Percentiles rank a stretch among this genome's conserved stretches.
Conservation (phyloP, 2,113 vertebrate genomes). For the Monarcha castaneiventris region DNA sequence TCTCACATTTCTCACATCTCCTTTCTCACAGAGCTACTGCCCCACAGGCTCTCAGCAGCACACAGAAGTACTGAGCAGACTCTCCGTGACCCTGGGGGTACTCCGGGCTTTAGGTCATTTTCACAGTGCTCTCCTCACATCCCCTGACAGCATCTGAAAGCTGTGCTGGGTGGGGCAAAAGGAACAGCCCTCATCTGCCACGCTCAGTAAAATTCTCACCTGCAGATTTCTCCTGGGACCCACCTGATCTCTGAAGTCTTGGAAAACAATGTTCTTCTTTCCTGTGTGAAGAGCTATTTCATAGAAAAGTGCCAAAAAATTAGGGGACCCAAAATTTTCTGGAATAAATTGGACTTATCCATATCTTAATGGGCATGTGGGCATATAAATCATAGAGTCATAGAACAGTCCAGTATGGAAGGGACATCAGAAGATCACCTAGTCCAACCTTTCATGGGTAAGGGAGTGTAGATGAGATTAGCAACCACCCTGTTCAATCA, state of each 20-base stretch:
- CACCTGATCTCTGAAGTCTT: background rate
- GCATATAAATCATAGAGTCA: background rate
- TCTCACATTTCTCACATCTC: background rate
- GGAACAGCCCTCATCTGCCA: background rate
- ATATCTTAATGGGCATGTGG: background rate
- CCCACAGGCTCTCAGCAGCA: background rate
- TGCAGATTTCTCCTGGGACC: background rate
- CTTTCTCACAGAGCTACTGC: background rate
- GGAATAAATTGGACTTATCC: background rate
- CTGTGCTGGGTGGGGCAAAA: background rate
- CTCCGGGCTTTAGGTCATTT: background rate
- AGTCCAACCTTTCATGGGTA: background rate
- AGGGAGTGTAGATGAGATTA: background rate
- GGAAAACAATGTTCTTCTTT: background rate
- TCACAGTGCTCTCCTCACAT: background rate
- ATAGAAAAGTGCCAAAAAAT: background rate
- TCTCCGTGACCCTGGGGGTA: accelerated
- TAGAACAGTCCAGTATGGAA: background rate
- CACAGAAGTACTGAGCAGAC: background rate
- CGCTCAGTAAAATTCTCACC: background rate
- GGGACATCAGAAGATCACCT: background rate
- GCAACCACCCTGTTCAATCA: background rate
- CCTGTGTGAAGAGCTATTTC: background rate
- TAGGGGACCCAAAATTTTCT: background rate
- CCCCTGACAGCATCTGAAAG: background rate